Conservation (phyloP, 1,140 invertebrate genomes). For the Drosophila micromelanica region DNA sequence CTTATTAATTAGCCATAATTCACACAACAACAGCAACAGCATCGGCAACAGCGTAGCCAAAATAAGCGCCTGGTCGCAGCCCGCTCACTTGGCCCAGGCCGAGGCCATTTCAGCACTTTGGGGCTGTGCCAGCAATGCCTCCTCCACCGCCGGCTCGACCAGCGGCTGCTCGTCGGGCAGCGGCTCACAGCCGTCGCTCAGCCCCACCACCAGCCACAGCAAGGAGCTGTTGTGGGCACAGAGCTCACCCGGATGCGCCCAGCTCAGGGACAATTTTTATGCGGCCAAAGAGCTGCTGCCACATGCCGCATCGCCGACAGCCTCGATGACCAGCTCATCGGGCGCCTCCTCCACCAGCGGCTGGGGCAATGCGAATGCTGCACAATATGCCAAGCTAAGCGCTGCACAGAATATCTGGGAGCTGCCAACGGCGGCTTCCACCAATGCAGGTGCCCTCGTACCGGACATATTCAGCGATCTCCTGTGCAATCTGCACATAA, state of each 20-base stretch:
- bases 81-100: constrained; percentile 44
- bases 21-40: constrained; percentile 59
- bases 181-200: constrained; percentile 77
- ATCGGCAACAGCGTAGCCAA: constrained; percentile 35
- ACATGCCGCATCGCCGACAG: constrained; percentile 70
- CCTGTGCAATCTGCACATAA: constrained; percentile 71
- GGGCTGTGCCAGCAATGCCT: constrained; percentile 71
- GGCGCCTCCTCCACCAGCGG: constrained; percentile 50
- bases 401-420: constrained; percentile 74
- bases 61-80: constrained; percentile 43
- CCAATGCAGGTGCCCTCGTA: constrained; percentile 17
- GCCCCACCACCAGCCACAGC: constrained; percentile 77
- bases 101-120: constrained; percentile 77
- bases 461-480: constrained; percentile 80
- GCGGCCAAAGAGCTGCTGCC: constrained; percentile 51
- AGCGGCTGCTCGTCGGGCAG: constrained; percentile 79
- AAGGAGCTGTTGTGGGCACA: constrained; percentile 81
- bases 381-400: constrained; percentile 66
- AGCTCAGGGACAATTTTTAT: constrained; percentile 69
- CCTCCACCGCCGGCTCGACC: constrained; percentile 37
- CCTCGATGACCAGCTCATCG: constrained; percentile 66
- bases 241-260: constrained; percentile 58
- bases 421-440: constrained; percentile 50
- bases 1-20: constrained; percentile 84
- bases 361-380: constrained; percentile 28